Evolutionary conservation across 2,797 vertebrate species (phyloP).

Genomic region (Anomalospiza imberbis): DNA sequence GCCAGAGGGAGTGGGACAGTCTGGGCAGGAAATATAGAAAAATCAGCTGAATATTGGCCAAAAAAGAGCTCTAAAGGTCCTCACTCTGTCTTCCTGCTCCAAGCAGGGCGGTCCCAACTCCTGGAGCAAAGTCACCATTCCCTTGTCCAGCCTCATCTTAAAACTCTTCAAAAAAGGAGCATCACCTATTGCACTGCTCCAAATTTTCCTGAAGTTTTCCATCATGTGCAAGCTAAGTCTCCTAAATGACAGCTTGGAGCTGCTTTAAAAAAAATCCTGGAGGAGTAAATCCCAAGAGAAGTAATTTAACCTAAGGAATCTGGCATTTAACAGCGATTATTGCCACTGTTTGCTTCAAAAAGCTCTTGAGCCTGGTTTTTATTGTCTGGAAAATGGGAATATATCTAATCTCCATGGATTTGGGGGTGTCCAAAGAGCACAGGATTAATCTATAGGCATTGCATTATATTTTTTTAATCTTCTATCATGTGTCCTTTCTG

Average conservation of each 20-base stretch:
- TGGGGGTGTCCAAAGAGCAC: neutral
- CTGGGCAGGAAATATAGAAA: neutral
- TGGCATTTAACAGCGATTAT: neutral
- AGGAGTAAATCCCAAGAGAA: neutral
- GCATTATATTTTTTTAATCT: neutral
- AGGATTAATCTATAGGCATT: neutral
- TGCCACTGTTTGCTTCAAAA: neutral
- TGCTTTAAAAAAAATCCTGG: neutral
- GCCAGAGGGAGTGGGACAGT: neutral
- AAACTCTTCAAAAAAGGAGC: neutral
- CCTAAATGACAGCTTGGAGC: neutral
- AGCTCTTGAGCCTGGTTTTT: neutral
- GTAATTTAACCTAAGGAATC: neutral
- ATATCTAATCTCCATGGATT: neutral
- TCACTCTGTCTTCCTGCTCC: neutral
- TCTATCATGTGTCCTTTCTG: neutral
- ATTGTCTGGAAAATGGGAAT: neutral
- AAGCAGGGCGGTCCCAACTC: neutral
- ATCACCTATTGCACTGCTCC: neutral
- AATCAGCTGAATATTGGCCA: neutral
- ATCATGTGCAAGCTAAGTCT: neutral
- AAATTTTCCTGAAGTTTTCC: neutral
- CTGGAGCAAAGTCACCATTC: neutral
- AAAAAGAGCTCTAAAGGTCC: neutral
- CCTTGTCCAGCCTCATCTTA: neutral